Percentiles rank a stretch among this genome's conserved stretches.
Conservation (phyloP, 1,140 invertebrate genomes). For the Calliopsis andreniformis region DNA sequence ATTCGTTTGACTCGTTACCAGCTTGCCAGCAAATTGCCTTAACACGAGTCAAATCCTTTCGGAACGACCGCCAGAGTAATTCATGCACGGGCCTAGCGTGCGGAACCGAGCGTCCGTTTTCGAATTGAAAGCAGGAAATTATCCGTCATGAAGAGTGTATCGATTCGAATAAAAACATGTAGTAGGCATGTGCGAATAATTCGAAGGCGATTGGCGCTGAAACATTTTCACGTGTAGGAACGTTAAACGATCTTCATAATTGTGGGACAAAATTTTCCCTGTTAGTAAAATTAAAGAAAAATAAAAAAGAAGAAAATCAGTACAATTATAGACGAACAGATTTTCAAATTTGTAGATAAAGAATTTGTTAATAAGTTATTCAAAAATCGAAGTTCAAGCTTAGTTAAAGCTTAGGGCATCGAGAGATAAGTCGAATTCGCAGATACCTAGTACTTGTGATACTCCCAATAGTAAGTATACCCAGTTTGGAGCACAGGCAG, state of each 20-base stretch:
- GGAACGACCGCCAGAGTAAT: conserved; percentile 10
- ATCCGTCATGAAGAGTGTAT: conserved; percentile 13
- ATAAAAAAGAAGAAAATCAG: too few species aligned
- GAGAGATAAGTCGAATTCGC: not conserved
- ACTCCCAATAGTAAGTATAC: not conserved
- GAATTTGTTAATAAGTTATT: not conserved
- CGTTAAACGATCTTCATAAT: too few species aligned
- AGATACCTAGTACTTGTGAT: conserved; percentile 22
- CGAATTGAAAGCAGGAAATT: conserved; percentile 51
- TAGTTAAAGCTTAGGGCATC: not conserved
- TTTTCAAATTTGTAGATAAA: not conserved
- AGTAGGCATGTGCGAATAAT: conserved; percentile 37
- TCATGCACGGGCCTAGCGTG: conserved; percentile 39
- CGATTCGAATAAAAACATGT: not conserved
- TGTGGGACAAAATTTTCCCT: too few species aligned
- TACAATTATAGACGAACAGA: too few species aligned
- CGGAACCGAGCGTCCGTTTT: conserved; percentile 25
- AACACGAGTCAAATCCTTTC: conserved; percentile 19
- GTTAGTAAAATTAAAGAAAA: too few species aligned
- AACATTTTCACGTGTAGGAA: too few species aligned
- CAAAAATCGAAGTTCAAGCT: not conserved
- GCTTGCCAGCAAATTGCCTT: conserved; percentile 33
- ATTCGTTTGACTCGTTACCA: conserved; percentile 19
- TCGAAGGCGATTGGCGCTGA: not conserved
- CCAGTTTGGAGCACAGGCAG: not conserved